Percentiles rank a stretch among this genome's conserved stretches.
These are phyloP conservation scores for Neodiprion fabricii DNA, from an alignment of 1,140 invertebrate genomes.

Conservation along the genomic window DNA sequence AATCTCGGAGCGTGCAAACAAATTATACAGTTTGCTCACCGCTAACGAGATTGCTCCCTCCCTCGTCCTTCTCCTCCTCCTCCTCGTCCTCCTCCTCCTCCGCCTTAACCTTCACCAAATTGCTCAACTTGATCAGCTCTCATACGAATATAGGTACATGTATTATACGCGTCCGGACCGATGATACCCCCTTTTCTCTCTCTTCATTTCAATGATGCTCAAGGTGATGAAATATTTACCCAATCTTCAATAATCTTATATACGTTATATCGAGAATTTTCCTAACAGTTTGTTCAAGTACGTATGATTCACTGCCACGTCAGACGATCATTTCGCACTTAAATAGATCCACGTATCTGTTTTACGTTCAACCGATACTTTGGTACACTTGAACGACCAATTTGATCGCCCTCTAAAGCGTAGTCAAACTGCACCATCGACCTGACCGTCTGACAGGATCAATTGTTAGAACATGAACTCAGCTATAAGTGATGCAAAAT, in stretches of 20 bases:
- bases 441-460: too few species aligned
- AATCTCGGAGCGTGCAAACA: background rate
- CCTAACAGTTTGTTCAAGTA: too few species aligned
- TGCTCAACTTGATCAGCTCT: background rate
- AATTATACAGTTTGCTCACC: conserved; percentile 5
- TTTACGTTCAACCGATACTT: background rate
- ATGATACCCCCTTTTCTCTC: background rate
- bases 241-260: too few species aligned
- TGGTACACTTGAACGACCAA: background rate
- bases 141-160: background rate
- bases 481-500: too few species aligned
- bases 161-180: background rate
- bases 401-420: background rate
- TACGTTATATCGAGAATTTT: too few species aligned
- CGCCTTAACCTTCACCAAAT: background rate
- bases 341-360: too few species aligned
- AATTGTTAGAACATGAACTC: too few species aligned
- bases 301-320: too few species aligned
- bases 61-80: background rate
- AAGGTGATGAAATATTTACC: too few species aligned
- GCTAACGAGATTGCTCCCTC: background rate
- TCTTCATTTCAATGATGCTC: background rate
- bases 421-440: background rate
- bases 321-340: too few species aligned
- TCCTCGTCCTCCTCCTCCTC: background rate